A percentile compares a stretch with the other conserved stretches of the same genome.
These are phyloP conservation scores for Antheraea mylitta DNA, from an alignment of 1,140 invertebrate species.

Conservation along the genomic window DNA sequence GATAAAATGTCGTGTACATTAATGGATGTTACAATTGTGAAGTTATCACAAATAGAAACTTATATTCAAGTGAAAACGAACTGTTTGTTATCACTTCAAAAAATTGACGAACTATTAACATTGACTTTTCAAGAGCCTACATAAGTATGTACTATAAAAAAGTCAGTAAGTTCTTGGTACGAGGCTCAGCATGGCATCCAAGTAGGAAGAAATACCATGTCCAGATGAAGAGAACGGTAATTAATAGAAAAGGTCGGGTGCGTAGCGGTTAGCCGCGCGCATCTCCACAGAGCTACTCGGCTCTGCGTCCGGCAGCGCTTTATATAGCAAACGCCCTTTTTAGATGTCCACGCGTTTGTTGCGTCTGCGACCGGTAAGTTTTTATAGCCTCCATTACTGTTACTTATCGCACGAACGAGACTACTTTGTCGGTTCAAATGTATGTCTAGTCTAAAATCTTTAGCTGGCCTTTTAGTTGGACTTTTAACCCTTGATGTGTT, in stretches of 20 bases:
- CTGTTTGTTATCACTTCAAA: too few species aligned
- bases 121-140: too few species aligned
- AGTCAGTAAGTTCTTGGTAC: too few species aligned
- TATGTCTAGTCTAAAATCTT: background rate
- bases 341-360: background rate
- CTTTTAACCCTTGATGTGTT: too few species aligned
- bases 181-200: background rate
- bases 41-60: too few species aligned
- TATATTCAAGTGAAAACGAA: too few species aligned
- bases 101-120: too few species aligned
- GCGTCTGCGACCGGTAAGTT: background rate
- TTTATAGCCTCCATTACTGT: background rate
- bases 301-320: background rate
- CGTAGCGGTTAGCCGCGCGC: background rate
- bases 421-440: background rate
- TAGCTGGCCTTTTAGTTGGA: too few species aligned
- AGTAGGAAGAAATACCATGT: slow-evolving; percentile 4
- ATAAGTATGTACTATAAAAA: too few species aligned
- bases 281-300: background rate
- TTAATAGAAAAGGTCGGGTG: background rate
- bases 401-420: background rate
- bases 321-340: slow-evolving; percentile 4
- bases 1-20: too few species aligned
- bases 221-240: slow-evolving; percentile 1
- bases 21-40: too few species aligned